Percentiles rank a stretch among this genome's conserved stretches.
Conservation (phyloP, 2,888 invertebrate genomes). For the Aspidapion aeneum region DNA sequence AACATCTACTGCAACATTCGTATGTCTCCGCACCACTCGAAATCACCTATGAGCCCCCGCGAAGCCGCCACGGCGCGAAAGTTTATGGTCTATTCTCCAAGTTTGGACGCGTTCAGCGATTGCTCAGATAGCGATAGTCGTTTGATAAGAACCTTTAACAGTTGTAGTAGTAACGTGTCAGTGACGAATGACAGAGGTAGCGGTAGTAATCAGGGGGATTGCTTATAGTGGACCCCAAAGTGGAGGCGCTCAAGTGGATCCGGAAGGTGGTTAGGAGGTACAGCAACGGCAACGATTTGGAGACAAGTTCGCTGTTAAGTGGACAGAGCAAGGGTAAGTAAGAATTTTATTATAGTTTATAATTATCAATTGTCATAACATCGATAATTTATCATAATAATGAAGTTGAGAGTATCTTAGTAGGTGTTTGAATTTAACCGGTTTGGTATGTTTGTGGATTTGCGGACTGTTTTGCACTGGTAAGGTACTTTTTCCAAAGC, state of each 20-base stretch:
- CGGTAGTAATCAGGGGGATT: constrained; percentile 37
- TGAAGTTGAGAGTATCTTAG: too few species aligned
- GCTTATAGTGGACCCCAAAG: constrained; percentile 44
- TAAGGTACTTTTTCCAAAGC: too few species aligned
- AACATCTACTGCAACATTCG: constrained; percentile 44
- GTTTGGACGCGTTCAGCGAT: constrained; percentile 42
- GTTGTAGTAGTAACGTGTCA: constrained; percentile 6
- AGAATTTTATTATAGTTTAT: too few species aligned
- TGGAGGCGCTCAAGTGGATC: constrained; percentile 46
- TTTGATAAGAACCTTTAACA: constrained; percentile 37
- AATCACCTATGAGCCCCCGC: constrained; percentile 46
- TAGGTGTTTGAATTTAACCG: too few species aligned
- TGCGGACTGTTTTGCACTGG: too few species aligned
- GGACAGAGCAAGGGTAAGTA: constrained; percentile 47
- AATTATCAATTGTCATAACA: too few species aligned
- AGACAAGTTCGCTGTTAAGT: constrained; percentile 46
- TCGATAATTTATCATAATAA: too few species aligned
- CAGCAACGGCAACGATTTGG: constrained; percentile 48
- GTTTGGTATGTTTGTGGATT: too few species aligned
- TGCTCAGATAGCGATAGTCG: constrained; percentile 47
- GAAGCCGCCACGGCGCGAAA: constrained; percentile 42
- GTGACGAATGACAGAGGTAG: constrained; percentile 1
- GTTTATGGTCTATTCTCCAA: constrained; percentile 47
- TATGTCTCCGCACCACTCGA: constrained; percentile 45
- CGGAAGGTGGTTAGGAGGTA: constrained; percentile 47